phyloP scores from a whole-genome alignment of 1,140 invertebrate genomes.

The Pseudomyrmex sp. region DNA sequence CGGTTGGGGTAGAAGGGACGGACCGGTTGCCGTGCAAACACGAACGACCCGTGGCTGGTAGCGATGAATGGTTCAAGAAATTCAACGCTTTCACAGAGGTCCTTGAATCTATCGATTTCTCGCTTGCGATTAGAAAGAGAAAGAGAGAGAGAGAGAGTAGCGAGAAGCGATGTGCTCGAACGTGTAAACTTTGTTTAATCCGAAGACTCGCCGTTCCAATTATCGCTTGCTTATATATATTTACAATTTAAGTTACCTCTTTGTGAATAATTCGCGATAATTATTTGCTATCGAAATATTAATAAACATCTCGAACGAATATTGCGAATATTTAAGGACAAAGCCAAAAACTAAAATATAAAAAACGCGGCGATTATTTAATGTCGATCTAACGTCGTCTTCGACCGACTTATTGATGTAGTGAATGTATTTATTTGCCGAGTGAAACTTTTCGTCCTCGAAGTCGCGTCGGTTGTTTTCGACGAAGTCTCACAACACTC shows the following conservation, averaged over 20 bases:
- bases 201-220: not conserved
- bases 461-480: conserved; percentile 27
- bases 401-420: not conserved
- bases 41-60: not conserved
- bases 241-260: not conserved
- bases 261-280: not conserved
- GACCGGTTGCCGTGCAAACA: conserved; percentile 31
- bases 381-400: not conserved
- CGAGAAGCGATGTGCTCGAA: not conserved
- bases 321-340: too few relatives aligned
- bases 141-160: not conserved
- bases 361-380: conserved; percentile 16
- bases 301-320: not conserved
- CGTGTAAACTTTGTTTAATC: conserved; percentile 7
- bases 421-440: conserved; percentile 6
- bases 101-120: conserved; percentile 33
- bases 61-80: conserved; percentile 23
- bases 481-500: conserved; percentile 17
- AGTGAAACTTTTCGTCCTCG: not conserved
- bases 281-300: not conserved
- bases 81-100: not conserved
- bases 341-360: too few relatives aligned
- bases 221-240: not conserved
- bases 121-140: conserved; percentile 19
- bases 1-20: conserved; percentile 15